Base-by-base conservation (phyloP, 1,140 invertebrate genomes). In the Drosophila triauraria region DNA sequence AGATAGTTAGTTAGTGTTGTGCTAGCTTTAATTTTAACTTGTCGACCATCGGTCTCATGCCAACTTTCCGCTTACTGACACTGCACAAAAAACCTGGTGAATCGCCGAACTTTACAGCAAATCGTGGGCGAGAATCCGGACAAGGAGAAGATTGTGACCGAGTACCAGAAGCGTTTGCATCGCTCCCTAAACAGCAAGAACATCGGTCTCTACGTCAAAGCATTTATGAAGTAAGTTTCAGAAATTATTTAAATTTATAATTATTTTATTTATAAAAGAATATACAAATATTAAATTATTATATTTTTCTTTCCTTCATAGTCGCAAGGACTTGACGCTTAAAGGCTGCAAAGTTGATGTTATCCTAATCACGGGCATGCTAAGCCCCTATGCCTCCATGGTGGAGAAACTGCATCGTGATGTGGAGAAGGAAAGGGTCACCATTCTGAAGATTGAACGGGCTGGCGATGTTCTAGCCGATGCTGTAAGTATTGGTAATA, bases 141-240 rank as follows among this genome's bases (percentile, higher is more conserved):
- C 80, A 97, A 96, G 79, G 97, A 97, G 72, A 95, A 95, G 64
- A 95, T 97, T 50, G 95, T 98, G 76, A 93, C 95, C 62, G 96
- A 96, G 78, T 98, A 97, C 94, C 95, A 97, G 65, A 95, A 96
- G 50, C 95, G 96, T 42, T 94, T 98, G 59, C 95, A 96, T 76
- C 95, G 96, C 27, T 95, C 96, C 60, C 95, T 98, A 61, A 98
- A 98, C 93, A 95, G 96, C 32, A 96, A 96, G 87, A 98, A 98
- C 93, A 94, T 98, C 61, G 96, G 96, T 82, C 95, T 95, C 85
- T 98, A 97, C 91, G 97, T 97, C 15, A 95, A 96, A 81, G 95
- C 96, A 30, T 98, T 97, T 93, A 95, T 97, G 92, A 97, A 96
- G 96, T 97, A 93, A 79, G 75, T 71, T 32, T 25, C 23, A 32